phyloP scores from a whole-genome alignment of 2,888 invertebrate genomes.

The Drosophila neotestacea region DNA sequence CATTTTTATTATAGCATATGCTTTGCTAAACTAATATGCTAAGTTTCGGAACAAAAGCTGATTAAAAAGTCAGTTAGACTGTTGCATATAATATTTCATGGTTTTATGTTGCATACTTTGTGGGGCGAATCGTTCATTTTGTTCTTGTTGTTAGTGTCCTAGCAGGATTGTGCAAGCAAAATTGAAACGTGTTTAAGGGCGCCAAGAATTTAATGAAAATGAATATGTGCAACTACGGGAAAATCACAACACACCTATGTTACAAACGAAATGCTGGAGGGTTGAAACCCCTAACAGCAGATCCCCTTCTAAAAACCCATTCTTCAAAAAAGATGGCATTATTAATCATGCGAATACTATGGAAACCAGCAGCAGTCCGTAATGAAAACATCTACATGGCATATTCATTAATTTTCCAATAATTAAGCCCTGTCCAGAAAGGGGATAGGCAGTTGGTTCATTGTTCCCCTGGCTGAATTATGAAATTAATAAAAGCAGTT shows the following conservation, averaged over 20 bases:
- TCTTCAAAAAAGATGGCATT: slow-evolving; percentile 15
- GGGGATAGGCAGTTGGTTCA: slow-evolving; percentile 17
- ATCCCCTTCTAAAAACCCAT: background rate
- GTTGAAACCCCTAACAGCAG: background rate
- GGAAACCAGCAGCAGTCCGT: slow-evolving; percentile 17
- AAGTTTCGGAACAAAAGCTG: slow-evolving; percentile 10
- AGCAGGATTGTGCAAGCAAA: slow-evolving; percentile 27
- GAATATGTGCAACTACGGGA: slow-evolving; percentile 34
- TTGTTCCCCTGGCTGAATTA: slow-evolving; percentile 69
- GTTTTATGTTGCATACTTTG: slow-evolving; percentile 49
- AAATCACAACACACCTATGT: slow-evolving; percentile 17
- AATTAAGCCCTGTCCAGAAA: slow-evolving; percentile 61
- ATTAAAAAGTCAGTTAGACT: slow-evolving; percentile 45
- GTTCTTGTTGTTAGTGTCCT: slow-evolving; percentile 19
- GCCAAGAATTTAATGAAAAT: slow-evolving; percentile 38
- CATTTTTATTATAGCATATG: background rate
- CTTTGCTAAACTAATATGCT: slow-evolving; percentile 11
- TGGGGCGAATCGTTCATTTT: slow-evolving; percentile 7
- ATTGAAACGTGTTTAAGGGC: slow-evolving; percentile 45
- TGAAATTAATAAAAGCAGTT: slow-evolving; percentile 79
- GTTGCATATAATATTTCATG: slow-evolving; percentile 55
- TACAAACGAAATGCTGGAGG: background rate
- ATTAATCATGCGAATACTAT: slow-evolving; percentile 57
- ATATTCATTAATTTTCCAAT: slow-evolving; percentile 80
- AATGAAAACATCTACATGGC: slow-evolving; percentile 71